These are phyloP conservation scores for Bactericera cockerelli DNA, from an alignment of 1,140 invertebrate genomes.

Conservation along the genomic window DNA sequence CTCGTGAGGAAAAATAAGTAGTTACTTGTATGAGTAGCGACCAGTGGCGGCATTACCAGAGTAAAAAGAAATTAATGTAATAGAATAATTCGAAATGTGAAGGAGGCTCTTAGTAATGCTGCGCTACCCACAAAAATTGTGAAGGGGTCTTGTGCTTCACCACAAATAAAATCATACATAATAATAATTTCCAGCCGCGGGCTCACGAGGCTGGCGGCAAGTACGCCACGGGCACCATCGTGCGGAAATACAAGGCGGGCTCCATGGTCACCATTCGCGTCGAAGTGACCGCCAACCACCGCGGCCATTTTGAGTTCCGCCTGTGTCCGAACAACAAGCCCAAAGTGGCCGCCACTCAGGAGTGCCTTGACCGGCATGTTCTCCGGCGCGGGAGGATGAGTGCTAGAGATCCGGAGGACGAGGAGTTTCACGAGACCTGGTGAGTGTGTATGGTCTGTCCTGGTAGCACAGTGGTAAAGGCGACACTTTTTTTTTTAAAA, in stretches of 20 bases:
- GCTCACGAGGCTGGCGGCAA: slow-evolving; percentile 69
- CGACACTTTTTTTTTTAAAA: too few relatives aligned
- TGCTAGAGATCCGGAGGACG: slow-evolving; percentile 25
- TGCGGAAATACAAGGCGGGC: slow-evolving; percentile 50
- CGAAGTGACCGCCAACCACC: slow-evolving; percentile 57
- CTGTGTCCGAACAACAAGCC: slow-evolving; percentile 48
- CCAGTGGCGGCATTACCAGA: too few relatives aligned
- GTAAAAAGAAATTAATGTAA: too few relatives aligned
- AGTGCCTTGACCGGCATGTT: slow-evolving; percentile 57
- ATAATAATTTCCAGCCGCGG: slow-evolving; percentile 43
- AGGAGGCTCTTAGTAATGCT: too few relatives aligned
- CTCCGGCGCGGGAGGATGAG: slow-evolving; percentile 38
- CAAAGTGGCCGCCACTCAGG: slow-evolving; percentile 36
- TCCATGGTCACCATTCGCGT: slow-evolving; percentile 52
- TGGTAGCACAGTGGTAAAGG: too few relatives aligned
- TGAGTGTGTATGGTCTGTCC: slow-evolving; percentile 7
- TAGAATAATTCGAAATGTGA: too few relatives aligned
- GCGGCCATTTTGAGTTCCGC: slow-evolving; percentile 77
- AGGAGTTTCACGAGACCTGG: slow-evolving; percentile 26
- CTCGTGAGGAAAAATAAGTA: too few relatives aligned
- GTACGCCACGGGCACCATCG: slow-evolving; percentile 65
- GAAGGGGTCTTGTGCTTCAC: too few relatives aligned
- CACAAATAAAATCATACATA: too few relatives aligned
- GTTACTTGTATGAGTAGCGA: too few relatives aligned
- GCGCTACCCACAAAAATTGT: too few relatives aligned